Base-by-base conservation (phyloP, 2,888 invertebrate species). In the Colostygia pectinataria region DNA sequence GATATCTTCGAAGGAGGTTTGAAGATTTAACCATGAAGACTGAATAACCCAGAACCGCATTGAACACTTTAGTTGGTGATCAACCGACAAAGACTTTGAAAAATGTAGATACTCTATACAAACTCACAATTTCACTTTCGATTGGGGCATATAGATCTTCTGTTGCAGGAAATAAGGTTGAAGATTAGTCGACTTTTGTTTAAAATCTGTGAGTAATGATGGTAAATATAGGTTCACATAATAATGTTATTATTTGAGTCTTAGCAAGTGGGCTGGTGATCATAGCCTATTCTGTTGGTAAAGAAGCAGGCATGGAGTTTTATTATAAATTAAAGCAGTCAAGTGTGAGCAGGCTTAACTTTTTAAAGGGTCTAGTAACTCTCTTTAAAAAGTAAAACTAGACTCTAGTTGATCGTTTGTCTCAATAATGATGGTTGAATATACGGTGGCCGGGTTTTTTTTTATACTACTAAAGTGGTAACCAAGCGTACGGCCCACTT, bases 211-310 rank as follows among this genome's bases (percentile, higher is more conserved):
- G 51, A 25, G 51, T 55, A 42, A 47, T 43, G 34, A 41, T 62
- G 63, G 64, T 59, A 66, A 63, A 57, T 65, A 65, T 63, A 63
- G 65, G 70, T 79, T 76, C 75, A 70, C 73, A 76, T 85, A 83
- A 85, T 83, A 85, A 85, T 84, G 85, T 83, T 87, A 86, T 83
- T 81, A 83, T 87, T 86, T 74, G 81, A 76, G 70, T 74, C 76
- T 77, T 59, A 59, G 42, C 71, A 84, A 83, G 83, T 87, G 83
- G 85, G 85, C 73, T 73, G 78, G 73, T 74, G 83, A 83, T 87
- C 86, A 83, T 77, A 74, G 76, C 65, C 81, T 73, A 83, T 83
- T 83, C 77, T 80, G 71, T 78, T 64, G 57, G 71, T 71, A 66
- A 75, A 81, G 78, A 74, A 86, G 81, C 70, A 74, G 70, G 74